Percentiles rank a stretch among this genome's conserved stretches.
phyloP scores from a whole-genome alignment of 2,888 invertebrate species.

The Brachynemurus nebulosus region DNA sequence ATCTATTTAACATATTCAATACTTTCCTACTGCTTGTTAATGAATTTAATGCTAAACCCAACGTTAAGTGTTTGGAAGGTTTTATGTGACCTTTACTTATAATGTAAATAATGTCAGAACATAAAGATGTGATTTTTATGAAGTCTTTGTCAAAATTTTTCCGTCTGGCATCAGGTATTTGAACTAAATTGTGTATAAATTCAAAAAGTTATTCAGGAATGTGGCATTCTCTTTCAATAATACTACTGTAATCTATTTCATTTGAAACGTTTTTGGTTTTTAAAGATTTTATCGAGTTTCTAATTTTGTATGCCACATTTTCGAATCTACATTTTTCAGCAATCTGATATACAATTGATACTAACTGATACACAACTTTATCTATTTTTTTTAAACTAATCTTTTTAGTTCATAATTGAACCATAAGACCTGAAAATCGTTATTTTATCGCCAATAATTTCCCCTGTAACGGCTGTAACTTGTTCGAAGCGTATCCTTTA shows the following conservation, averaged over 20 bases:
- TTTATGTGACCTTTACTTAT: constrained; percentile 12
- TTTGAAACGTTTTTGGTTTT: too few relatives aligned
- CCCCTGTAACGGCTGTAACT: not conserved
- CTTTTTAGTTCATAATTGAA: too few relatives aligned
- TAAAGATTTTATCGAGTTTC: not conserved
- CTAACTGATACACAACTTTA: not conserved
- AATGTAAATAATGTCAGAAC: constrained; percentile 3
- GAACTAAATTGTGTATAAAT: constrained; percentile 1
- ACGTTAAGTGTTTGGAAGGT: constrained; percentile 13
- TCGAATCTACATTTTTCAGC: not conserved
- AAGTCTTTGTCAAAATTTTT: constrained; percentile 1
- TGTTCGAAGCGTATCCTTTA: not conserved
- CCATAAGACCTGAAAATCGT: not conserved
- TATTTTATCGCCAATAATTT: not conserved
- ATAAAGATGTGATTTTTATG: constrained; percentile 10
- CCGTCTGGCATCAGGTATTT: not conserved
- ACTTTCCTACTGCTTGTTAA: not conserved
- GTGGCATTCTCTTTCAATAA: not conserved
- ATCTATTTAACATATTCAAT: not conserved
- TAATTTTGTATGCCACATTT: not conserved
- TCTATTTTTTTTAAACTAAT: too few relatives aligned
- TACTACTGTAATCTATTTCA: not conserved
- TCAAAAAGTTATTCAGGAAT: not conserved
- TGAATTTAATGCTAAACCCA: not conserved
- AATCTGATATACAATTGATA: not conserved